phyloP scores from a whole-genome alignment of 2,888 invertebrate genomes.

The Cacoxenus indagator region DNA sequence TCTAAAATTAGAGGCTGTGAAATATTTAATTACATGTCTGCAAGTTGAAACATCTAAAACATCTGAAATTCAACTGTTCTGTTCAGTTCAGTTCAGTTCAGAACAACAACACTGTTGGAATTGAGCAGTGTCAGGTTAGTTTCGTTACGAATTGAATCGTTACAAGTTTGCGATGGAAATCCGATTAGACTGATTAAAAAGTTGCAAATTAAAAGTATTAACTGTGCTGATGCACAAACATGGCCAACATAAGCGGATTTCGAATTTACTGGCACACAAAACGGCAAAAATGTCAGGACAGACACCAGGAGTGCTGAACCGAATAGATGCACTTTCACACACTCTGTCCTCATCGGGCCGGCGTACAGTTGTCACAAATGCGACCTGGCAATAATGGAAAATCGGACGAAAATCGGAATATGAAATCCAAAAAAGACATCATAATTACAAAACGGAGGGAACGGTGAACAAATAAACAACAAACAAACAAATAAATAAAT shows the following conservation, averaged over 20 bases:
- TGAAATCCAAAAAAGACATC: conserved; percentile 30
- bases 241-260: conserved; percentile 57
- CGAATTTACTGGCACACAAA: conserved; percentile 42
- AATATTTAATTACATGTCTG: background rate
- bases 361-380: conserved; percentile 31
- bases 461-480: background rate
- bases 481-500: conserved; percentile 20
- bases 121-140: conserved; percentile 7
- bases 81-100: background rate
- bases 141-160: conserved; percentile 34
- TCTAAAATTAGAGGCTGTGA: background rate
- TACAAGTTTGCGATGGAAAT: conserved; percentile 53
- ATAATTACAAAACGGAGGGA: conserved; percentile 48
- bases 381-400: conserved; percentile 44
- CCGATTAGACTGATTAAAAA: conserved; percentile 64
- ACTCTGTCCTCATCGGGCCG: conserved; percentile 17
- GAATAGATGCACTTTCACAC: conserved; percentile 26
- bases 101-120: conserved; percentile 1
- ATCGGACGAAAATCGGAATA: conserved; percentile 32
- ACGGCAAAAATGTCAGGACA: conserved; percentile 30
- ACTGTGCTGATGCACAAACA: conserved; percentile 56
- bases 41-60: background rate
- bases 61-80: background rate
- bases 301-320: background rate
- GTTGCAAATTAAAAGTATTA: conserved; percentile 59